Evolutionary conservation across 2,888 invertebrate genomes (phyloP), one percentile per base, ranked within the genome.

Genomic region (Tinea pellionella): DNA sequence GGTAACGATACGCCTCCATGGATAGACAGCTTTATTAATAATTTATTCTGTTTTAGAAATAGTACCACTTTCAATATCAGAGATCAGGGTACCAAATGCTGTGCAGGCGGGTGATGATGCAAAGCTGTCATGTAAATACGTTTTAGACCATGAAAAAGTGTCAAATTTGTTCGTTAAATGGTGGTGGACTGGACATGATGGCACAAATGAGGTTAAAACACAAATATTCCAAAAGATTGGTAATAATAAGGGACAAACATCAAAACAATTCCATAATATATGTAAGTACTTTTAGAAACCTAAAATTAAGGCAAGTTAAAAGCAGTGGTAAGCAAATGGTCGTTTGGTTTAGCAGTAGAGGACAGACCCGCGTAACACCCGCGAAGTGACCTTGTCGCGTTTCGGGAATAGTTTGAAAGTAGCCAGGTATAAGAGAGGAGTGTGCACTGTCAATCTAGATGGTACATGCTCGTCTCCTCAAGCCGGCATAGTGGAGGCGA

Each of bases 161-260:
- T 64, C 63, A 12, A 67, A 62, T 0, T 62, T 76, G 37, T 74
- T 69, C 62, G 71, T 83, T 32, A 85, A 85, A 63, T 86, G 85
- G 85, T 85, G 80, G 80, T 75, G 74, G 73, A 75, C 69, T 29
- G 74, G 77, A 7, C 65, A 72, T 18, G 64, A 65, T 8, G 62
- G 65, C n/a, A 65, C 62, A 7, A 73, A 72, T 2, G 66, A 72
- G 32, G 67, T 65, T 59, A 64, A 64, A 55, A 76, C 64, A 60
- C 65, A 29, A 15, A 29, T 83, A 18, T 85, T 83, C 63, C 84
- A 83, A 64, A 69, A 77, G 61, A 69, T 78, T 59, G 67, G 63
- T 1, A 69, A 69, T 2, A 65, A 64, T 4, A 55, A 62, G 1
- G 68, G 75, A 9, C 12, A 11, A n/a, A 12, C 59, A 11, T 13